Evolutionary conservation across 1,140 invertebrate genomes (phyloP), one percentile per base, ranked within the genome.

Genomic region (Uloborus diversus): DNA sequence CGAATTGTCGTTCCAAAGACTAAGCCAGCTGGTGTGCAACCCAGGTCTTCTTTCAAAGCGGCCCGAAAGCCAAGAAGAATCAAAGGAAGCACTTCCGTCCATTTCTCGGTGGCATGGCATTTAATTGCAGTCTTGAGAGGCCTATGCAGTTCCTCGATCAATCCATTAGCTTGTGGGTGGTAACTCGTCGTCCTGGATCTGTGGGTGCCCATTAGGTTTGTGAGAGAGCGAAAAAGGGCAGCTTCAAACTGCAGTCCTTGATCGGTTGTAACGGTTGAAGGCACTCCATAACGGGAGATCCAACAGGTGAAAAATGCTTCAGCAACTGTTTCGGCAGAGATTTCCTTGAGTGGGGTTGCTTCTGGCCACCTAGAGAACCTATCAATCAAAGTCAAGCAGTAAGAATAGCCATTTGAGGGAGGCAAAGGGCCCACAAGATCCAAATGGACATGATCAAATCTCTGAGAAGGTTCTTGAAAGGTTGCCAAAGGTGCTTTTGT

Each of bases 281-380:
- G 83, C 37, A 75, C 53, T 37, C 85, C 86, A 82, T 83, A 87
- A 7, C 84, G 65, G 17, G 84, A 25, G 7, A 88, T 82, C 87
- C 86, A 87, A 20, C 65, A 68, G 13, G 56, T 47, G 28, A 85
- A 80, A 27, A 89, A 83, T 11, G 83, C 82, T 56, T 68, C 49
- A 13, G 86, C 85, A 14, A 86, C 84, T 3, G 85, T 85, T 51
- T 86, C 84, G n/a, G 87, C 85, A 13, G 84, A 53, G 71, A 85
- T 86, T 51, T 88, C 84, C 11, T 49, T 7, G 0, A 88, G 62
- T 7, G 88, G 86, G 27, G 86, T 76, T 1, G 86, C 86, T 82
- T 89, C 88, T 0, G 85, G 85, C 85, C 84, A 89, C 17, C 86
- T 71, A n/a, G n/a, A n/a, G n/a, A n/a, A n/a, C n/a, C n/a, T n/a